Base-by-base conservation (phyloP, 2,888 invertebrate genomes). In the Dione vanillae region DNA sequence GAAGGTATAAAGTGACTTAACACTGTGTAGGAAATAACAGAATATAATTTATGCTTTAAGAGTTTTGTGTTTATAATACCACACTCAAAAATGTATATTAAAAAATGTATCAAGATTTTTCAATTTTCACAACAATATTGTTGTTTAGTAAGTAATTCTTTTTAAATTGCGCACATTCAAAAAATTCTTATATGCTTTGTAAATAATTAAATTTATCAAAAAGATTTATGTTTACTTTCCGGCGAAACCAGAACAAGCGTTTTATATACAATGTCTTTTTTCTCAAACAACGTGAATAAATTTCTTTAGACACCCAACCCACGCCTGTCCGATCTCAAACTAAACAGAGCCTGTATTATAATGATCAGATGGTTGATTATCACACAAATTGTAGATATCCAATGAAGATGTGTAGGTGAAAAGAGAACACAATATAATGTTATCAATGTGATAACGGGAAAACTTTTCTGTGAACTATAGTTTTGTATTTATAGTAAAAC, bases 271-370 rank as follows among this genome's bases (percentile, higher is more conserved):
- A 54, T 37, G 35, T 54, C n/a, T 35, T 54, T 54, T 35, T 54
- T 54, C 54, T n/a, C 54, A 54, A 54, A 54, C 54, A 37, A 54
- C n/a, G n/a, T 37, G 35, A 54, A 54, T 54, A 54, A 54, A 54
- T 54, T 35, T 35, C 35, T n/a, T 11, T n/a, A 54, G 54, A 54
- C 52, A 54, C 14, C 27, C 54, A 35, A 35, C 54, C 54, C 35
- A 37, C 54, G 35, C 37, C 16, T n/a, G 54, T 37, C 16, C 37
- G 54, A 56, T 56, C 37, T n/a, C 11, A 37, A 56, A 37, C 37
- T 56, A 56, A 56, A 56, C 54, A 56, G 6, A 16, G 11, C 54
- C 37, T 14, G 14, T n/a, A 27, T 12, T 52, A 11, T 56, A 16
- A 56, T 37, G n/a, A 16, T 11, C 54, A 37, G 37, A 37, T 10